phyloP scores from a whole-genome alignment of 2,888 invertebrate species.

The Glyphotaelius pellucidus region DNA sequence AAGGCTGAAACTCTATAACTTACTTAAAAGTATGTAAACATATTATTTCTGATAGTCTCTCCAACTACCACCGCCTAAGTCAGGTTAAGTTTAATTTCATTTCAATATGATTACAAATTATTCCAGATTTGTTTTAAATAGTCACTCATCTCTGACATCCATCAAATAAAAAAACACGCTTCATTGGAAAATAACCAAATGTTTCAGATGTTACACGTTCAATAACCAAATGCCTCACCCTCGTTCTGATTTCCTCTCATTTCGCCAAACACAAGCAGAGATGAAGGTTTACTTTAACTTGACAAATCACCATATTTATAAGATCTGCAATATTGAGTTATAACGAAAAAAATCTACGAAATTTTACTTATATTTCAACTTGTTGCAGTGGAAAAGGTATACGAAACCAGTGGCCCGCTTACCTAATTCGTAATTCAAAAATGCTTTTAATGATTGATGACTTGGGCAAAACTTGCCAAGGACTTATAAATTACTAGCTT shows the following conservation, averaged over 20 bases:
- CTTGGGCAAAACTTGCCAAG: too few species aligned
- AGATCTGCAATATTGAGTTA: slow-evolving; percentile 33
- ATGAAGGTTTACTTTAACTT: slow-evolving; percentile 26
- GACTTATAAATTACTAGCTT: too few species aligned
- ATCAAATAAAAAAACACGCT: background rate
- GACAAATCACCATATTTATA: slow-evolving; percentile 41
- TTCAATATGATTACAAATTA: too few species aligned
- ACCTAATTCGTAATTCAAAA: background rate
- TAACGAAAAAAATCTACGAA: slow-evolving; percentile 9
- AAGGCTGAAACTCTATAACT: too few species aligned
- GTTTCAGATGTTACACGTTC: background rate
- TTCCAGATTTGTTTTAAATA: background rate
- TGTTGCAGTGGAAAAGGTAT: background rate
- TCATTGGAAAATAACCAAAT: background rate
- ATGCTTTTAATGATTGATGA: background rate
- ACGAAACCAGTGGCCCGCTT: background rate
- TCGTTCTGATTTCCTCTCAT: slow-evolving; percentile 18
- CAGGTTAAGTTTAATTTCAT: too few species aligned
- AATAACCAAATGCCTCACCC: background rate
- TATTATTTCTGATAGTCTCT: too few species aligned
- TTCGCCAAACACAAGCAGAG: slow-evolving; percentile 23
- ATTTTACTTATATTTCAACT: slow-evolving; percentile 3
- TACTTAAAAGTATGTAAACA: too few species aligned
- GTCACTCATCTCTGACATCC: background rate
- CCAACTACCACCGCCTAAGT: too few species aligned